Evolutionary conservation across 2,888 invertebrate genomes (phyloP).

Genomic region (Pasiphila rectangulata): DNA sequence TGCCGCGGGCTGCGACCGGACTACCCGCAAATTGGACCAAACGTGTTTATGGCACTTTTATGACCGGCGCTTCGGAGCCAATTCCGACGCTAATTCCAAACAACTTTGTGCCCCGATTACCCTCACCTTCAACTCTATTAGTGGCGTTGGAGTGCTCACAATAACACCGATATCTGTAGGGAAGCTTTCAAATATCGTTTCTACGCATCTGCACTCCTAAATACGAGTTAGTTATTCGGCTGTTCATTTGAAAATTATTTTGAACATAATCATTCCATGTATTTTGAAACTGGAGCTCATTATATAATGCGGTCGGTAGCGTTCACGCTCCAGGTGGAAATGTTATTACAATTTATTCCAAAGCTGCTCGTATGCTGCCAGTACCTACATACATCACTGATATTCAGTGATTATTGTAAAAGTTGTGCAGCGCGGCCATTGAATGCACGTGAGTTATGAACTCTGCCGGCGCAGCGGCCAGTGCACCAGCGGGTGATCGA

Average conservation of each 20-base stretch:
- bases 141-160: not conserved
- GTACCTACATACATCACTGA: not conserved
- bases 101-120: constrained; percentile 4
- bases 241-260: no score
- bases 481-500: not conserved
- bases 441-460: not conserved
- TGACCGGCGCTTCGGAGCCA: constrained; percentile 17
- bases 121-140: constrained; percentile 5
- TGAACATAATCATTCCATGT: no score
- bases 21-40: constrained; percentile 23
- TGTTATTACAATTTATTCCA: not conserved
- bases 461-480: not conserved
- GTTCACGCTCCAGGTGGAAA: not conserved
- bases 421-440: not conserved
- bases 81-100: constrained; percentile 11
- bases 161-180: no score
- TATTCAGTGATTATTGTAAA: not conserved
- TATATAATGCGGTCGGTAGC: not conserved
- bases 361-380: not conserved
- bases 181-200: no score
- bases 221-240: no score
- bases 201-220: no score
- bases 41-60: constrained; percentile 25
- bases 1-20: constrained; percentile 18
- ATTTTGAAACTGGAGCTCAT: not conserved